phyloP scores from a whole-genome alignment of 2,888 invertebrate genomes.

The Drosophila planitibia region DNA sequence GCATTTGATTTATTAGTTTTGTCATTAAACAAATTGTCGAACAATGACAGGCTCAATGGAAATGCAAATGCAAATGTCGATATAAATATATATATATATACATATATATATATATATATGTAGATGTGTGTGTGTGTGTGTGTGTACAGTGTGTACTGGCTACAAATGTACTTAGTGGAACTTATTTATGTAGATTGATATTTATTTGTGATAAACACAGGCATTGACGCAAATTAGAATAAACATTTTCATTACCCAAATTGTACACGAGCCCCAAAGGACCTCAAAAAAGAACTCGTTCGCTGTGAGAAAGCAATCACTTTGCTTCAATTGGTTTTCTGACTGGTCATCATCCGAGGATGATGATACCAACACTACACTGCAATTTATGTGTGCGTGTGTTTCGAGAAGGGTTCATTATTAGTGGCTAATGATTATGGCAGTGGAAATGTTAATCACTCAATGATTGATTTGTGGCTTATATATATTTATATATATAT shows the following conservation, averaged over 20 bases:
- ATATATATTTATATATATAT: background rate
- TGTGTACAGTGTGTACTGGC: background rate
- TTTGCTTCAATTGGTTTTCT: conserved; percentile 70
- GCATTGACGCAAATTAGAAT: conserved; percentile 79
- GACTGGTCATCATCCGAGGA: conserved; percentile 26
- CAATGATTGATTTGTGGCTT: conserved; percentile 3
- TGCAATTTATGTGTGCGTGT: conserved; percentile 45
- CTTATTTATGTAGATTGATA: conserved; percentile 72
- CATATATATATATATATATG: conserved; percentile 4
- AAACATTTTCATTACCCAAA: conserved; percentile 80
- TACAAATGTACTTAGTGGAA: conserved; percentile 26
- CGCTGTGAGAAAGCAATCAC: conserved; percentile 51
- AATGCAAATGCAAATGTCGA: conserved; percentile 10
- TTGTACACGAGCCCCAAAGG: conserved; percentile 60
- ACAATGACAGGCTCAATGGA: conserved; percentile 53
- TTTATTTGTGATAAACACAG: conserved; percentile 75
- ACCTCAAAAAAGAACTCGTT: conserved; percentile 27
- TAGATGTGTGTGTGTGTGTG: background rate
- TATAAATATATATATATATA: conserved; percentile 1
- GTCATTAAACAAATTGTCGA: conserved; percentile 75
- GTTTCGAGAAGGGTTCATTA: conserved; percentile 11
- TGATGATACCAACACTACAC: conserved; percentile 10
- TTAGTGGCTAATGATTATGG: conserved; percentile 20
- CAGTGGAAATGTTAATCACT: conserved; percentile 13
- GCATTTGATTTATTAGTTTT: conserved; percentile 78